Base-by-base conservation (phyloP, 2,797 vertebrate genomes). In the Hephaestus fuliginosus region DNA sequence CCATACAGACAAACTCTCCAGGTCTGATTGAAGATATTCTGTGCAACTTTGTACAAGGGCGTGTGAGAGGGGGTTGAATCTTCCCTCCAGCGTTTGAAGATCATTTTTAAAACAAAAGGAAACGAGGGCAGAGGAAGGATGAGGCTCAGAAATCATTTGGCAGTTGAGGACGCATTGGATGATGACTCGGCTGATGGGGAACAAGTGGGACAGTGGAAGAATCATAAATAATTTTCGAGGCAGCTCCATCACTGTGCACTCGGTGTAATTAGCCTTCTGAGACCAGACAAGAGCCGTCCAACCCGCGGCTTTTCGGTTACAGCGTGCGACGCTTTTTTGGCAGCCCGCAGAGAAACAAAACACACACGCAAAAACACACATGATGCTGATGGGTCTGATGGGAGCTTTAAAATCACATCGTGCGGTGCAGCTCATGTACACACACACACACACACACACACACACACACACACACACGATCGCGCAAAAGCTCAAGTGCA, bases 241-340 rank as follows among this genome's bases (percentile, higher is more conserved):
- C 81, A 43, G 69, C 81, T 86, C 72, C 74, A 66, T 81, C 65
- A 51, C 60, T 43, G 76, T 64, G 83, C 86, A 78, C 76, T 86
- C 77, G 51, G 70, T 20, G 76, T 83, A 84, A 90, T 90, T 88
- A 90, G 67, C 80, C 80, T 66, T 81, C 76, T 30, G 89, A 85
- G 84, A 75, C 55, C 0, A 72, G 79, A 79, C 20, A 14, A 56
- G 75, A 76, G 78, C 10, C 67, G 5, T 70, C 74, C 62, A 33
- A 62, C 71, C 63, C 48, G 17, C 55, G 5, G 65, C 62, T 49
- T 44, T 33, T 12, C 33, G 48, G 57, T 36, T 64, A 63, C 44
- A 36, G 61, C 25, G 52, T 5, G 25, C 18, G 65, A n/a, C n/a
- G 17, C 55, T 25, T n/a, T 33, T n/a, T 13, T 20, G 13, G 68